Conservation (phyloP, 1,140 invertebrate genomes). For the Leptopilina boulardi region DNA sequence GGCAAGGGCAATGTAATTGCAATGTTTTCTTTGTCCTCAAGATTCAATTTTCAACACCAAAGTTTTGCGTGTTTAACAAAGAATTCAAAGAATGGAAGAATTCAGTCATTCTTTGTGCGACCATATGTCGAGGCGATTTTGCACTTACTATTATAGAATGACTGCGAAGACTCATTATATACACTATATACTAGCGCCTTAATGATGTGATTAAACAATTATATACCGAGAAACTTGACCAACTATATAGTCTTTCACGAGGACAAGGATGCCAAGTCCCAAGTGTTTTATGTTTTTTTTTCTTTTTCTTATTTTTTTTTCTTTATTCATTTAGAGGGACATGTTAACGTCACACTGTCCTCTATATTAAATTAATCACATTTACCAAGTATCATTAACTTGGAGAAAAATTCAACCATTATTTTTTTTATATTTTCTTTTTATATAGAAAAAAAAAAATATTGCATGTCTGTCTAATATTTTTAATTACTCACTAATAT, state of each 20-base stretch:
- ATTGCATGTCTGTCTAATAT: no score
- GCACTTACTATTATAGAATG: no score
- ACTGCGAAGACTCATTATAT: slow-evolving; percentile 13
- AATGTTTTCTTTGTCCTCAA: slow-evolving; percentile 1
- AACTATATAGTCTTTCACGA: slow-evolving; percentile 26
- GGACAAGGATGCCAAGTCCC: slow-evolving; percentile 8
- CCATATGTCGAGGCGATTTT: not conserved
- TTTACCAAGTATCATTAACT: not conserved
- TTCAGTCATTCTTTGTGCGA: slow-evolving; percentile 13
- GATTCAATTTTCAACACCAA: not conserved
- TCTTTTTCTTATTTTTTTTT: not conserved
- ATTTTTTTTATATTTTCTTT: no score
- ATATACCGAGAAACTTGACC: slow-evolving; percentile 23
- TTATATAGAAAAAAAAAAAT: no score
- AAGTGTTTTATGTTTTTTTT: slow-evolving; percentile 7
- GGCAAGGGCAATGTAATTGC: not conserved
- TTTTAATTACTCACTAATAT: no score
- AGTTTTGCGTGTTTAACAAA: slow-evolving; percentile 8
- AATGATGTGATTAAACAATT: slow-evolving; percentile 32
- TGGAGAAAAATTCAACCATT: not conserved
- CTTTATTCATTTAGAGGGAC: not conserved
- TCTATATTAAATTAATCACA: slow-evolving; percentile 22
- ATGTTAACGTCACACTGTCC: not conserved
- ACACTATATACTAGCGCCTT: slow-evolving; percentile 4
- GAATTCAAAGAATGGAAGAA: slow-evolving; percentile 24